Evolutionary conservation across 1,140 invertebrate species (phyloP), one percentile per base, ranked within the genome.

Genomic region (Tetraneura akinire): DNA sequence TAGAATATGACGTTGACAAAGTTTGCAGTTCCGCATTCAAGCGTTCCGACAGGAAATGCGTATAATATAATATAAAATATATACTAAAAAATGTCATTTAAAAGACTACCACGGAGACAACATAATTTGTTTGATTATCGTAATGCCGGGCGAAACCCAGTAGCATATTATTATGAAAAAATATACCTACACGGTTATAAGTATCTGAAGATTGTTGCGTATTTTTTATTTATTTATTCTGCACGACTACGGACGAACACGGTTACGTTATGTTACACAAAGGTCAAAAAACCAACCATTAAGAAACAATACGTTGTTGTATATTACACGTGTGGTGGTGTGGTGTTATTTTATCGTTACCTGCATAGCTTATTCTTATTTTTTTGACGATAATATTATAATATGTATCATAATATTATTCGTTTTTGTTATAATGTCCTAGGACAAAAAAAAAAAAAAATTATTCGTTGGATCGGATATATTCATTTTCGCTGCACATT

Each of bases 271-370:
- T 37, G 3, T 3, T 37, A 37, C 29, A 42, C 14, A 53, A 26
- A 16, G 74, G 55, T 78, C 74, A 14, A 16, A 47, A 78, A 78
- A 47, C 74, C 74, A 78, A 47, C 74, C 74, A 78, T 78, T 78
- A 78, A 32, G 13, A 55, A 57, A 60, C 16, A 78, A 78, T 78
- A 62, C 4, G 13, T 42, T 37, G n/a, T n/a, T n/a, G n/a, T n/a
- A n/a, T n/a, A n/a, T n/a, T n/a, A n/a, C n/a, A n/a, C n/a, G n/a
- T n/a, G n/a, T n/a, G n/a, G n/a, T n/a, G n/a, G n/a, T n/a, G n/a
- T n/a, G 21, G 62, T 37, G 32, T 64, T 42, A 64, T 64, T n/a
- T 18, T 18, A 64, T 21, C 62, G 21, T 64, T 37, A 9, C 23
- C 8, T 37, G 32, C 3, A 8, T 37, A 37, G 32, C 3, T n/a